Base-by-base conservation (phyloP, 2,888 invertebrate genomes). In the Chrysotoxum bicinctum region DNA sequence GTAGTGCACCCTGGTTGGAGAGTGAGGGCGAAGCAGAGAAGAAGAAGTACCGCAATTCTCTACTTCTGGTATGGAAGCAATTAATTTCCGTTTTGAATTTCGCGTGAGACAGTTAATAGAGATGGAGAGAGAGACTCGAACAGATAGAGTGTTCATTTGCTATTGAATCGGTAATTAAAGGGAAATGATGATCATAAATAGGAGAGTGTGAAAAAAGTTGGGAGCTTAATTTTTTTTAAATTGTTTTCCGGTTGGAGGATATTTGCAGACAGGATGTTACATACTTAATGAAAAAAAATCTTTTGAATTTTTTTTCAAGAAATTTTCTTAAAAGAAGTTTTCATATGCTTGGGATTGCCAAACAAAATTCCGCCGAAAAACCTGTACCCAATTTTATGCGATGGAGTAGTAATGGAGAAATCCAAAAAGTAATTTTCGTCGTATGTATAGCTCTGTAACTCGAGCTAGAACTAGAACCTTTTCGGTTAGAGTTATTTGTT, bases 31-130 rank as follows among this genome's bases (percentile, higher is more conserved):
- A 30, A 26, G 43, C 26, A 4, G 5, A 8, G 21, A 14, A 58
- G 14, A 14, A 26, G 4, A n/a, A 43, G 32, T 16, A 37, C 43
- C 10, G 14, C 64, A 40, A 48, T 21, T 50, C 23, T 50, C 30
- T 56, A 58, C 56, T 50, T 35, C 32, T 43, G 70, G 40, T 50
- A 66, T 54, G 35, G 58, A 79, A 79, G 84, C 75, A 79, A 75
- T 84, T 84, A 79, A 75, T 79, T 79, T 84, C 70, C 84, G 79
- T 75, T 84, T 54, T 74, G 78, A 75, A 70, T 80, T 54, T 43
- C 52, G 66, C 45, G 30, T 45, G 48, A 69, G 40, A 75, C 69
- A 81, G 48, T 26, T 16, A 40, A 21, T 37, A n/a, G 23, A 14
- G 40, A 64, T 26, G 54, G 37, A n/a, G 23, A 14, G 40, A 64